Evolutionary conservation across 2,888 invertebrate genomes (phyloP), one percentile per base, ranked within the genome.

Genomic region (Lasioglossum lativentre): DNA sequence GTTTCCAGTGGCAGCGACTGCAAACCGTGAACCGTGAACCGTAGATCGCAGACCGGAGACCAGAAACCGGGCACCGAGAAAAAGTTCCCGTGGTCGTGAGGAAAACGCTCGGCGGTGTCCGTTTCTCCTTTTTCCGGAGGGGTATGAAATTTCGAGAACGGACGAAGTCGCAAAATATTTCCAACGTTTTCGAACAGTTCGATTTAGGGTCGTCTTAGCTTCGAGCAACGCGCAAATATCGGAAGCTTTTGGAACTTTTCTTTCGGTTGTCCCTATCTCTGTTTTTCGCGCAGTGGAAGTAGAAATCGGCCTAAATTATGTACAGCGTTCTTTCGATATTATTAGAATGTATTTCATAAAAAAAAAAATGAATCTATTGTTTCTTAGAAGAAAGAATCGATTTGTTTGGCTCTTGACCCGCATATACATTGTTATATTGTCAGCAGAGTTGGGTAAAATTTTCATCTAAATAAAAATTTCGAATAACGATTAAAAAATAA

Each of bases 1-100:
- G 77, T 85, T 85, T 85, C 66, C 52, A 30, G 30, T 4, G 40
- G 71, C 42, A 27, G 66, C 45, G 81, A 34, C 68, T 38, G 68
- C 34, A 0, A 63, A 30, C 63, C 30, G 63, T 63, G 63, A 63
- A 63, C 63, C 30, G 63, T 16, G 63, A 30, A 63, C 63, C 63
- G n/a, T 56, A 23, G 23, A 56, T 12, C n/a, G 12, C 30, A 16
- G 0, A 52, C 30, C 19, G n/a, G 34, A 23, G 42, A 70, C 59
- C 82, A n/a, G 52, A 56, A 4, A 42, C 27, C 23, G 40, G 27
- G 23, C 42, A 70, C 56, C 82, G 23, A 56, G 23, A 45, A 23
- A 75, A 81, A 80, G 47, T 83, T 83, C 42, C 10, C 52, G 10
- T 10, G 74, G 52, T 66, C 23, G 38, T 23, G 40, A 52, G 66